A percentile compares a stretch with the other conserved stretches of the same genome.
phyloP scores from a whole-genome alignment of 2,797 vertebrate genomes.

The Acomys russatus region DNA sequence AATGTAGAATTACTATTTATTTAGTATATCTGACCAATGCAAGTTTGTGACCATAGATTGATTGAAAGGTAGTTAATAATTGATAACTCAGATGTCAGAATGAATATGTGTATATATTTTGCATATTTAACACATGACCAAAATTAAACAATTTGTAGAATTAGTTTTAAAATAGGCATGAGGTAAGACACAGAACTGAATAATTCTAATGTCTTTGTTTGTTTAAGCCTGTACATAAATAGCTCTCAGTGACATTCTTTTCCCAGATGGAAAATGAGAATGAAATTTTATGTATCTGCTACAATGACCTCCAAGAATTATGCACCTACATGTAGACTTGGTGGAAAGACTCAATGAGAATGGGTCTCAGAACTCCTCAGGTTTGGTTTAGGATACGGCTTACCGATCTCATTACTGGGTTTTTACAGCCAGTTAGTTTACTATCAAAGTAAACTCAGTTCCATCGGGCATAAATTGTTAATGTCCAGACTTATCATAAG shows the following conservation, averaged over 20 bases:
- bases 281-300: not conserved
- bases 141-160: not conserved
- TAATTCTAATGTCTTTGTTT: not conserved
- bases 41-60: not conserved
- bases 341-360: not conserved
- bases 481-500: conserved; percentile 18
- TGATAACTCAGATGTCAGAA: not conserved
- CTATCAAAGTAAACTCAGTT: not conserved
- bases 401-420: not conserved
- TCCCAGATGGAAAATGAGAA: not conserved
- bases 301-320: not conserved
- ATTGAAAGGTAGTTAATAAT: not conserved
- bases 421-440: not conserved
- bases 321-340: not conserved
- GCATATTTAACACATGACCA: not conserved
- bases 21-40: not conserved
- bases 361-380: not conserved
- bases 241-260: not conserved
- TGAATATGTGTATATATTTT: not conserved
- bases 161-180: not conserved
- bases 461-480: not conserved
- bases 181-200: not conserved
- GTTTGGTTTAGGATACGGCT: not conserved
- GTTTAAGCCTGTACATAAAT: not conserved
- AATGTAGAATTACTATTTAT: not conserved